Percentiles rank a stretch among this genome's conserved stretches.
Conservation (phyloP, 2,888 invertebrate species). For the Zygaena filipendulae region DNA sequence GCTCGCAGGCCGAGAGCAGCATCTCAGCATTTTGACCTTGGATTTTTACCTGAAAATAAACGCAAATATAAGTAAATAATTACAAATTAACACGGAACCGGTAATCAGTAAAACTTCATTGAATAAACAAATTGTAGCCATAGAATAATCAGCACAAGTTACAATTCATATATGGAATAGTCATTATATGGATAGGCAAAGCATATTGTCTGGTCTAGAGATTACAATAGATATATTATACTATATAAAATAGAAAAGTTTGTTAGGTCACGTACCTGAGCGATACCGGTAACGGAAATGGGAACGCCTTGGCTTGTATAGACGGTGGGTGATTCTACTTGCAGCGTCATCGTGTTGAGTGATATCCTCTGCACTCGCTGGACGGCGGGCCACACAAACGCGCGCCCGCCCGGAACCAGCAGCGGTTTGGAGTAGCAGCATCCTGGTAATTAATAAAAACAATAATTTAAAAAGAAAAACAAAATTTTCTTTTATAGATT, state of each 20-base stretch:
- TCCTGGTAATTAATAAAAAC: slow-evolving; percentile 75
- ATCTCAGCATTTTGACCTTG: slow-evolving; percentile 92
- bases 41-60: slow-evolving; percentile 76
- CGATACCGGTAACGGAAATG: slow-evolving; percentile 96
- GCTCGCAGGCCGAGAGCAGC: slow-evolving; percentile 92
- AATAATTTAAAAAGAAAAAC: slow-evolving; percentile 14
- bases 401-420: slow-evolving; percentile 94
- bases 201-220: neutral
- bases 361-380: slow-evolving; percentile 92
- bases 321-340: slow-evolving; percentile 95
- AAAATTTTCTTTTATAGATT: no score
- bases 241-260: no score
- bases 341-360: slow-evolving; percentile 96
- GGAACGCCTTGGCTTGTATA: slow-evolving; percentile 97
- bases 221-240: neutral
- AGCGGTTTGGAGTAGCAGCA: slow-evolving; percentile 95
- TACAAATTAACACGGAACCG: no score
- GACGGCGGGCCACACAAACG: slow-evolving; percentile 96
- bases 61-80: slow-evolving; percentile 2
- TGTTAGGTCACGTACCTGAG: slow-evolving; percentile 93
- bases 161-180: slow-evolving; percentile 2
- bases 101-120: no score
- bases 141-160: no score
- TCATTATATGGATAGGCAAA: slow-evolving; percentile 1
- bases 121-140: no score